Conservation (phyloP, 2,113 vertebrate genomes). For the Hydrolagus affinis region DNA sequence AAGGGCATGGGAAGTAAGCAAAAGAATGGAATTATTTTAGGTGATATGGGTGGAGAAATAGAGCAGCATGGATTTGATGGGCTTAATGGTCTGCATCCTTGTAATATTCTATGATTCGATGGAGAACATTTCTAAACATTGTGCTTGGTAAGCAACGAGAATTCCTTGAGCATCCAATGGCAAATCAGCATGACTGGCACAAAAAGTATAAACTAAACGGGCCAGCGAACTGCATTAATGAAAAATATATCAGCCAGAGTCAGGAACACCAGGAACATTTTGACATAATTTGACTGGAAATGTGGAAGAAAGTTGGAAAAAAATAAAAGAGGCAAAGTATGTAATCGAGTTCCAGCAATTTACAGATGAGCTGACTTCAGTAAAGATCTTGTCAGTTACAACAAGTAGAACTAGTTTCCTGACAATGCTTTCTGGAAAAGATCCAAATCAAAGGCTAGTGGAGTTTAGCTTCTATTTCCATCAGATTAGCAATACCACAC, state of each 20-base stretch:
- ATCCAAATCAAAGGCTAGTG: neutral
- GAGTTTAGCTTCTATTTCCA: neutral
- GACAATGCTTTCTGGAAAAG: constrained; percentile 14
- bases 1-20: too few relatives aligned
- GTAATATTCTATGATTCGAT: too few relatives aligned
- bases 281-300: neutral
- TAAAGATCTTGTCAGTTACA: constrained; percentile 14
- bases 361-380: constrained; percentile 27
- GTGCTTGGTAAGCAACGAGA: neutral
- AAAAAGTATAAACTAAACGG: neutral
- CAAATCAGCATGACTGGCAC: neutral
- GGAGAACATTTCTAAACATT: neutral
- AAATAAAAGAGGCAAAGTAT: neutral
- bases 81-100: too few relatives aligned
- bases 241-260: neutral
- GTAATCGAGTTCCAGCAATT: neutral
- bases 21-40: too few relatives aligned
- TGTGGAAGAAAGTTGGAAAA: neutral
- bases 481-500: constrained; percentile 14
- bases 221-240: neutral
- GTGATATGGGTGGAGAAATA: too few relatives aligned
- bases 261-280: neutral
- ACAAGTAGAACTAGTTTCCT: constrained; percentile 16
- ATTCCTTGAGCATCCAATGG: neutral
- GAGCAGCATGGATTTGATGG: too few relatives aligned